phyloP scores from a whole-genome alignment of 2,797 vertebrate species.

The Erethizon dorsatum region DNA sequence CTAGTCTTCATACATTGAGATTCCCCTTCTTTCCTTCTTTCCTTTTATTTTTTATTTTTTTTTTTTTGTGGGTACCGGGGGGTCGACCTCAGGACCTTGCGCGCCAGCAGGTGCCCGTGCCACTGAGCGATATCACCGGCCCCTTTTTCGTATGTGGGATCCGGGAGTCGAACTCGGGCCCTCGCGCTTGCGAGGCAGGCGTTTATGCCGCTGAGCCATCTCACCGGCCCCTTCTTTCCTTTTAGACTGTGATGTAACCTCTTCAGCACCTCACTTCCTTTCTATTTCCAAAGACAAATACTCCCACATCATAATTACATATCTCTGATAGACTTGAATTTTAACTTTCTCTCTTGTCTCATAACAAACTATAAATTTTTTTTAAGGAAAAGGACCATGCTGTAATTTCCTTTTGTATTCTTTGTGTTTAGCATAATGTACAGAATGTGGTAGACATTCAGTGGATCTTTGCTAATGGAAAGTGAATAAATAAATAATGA shows the following conservation, averaged over 20 bases:
- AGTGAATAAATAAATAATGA: neutral
- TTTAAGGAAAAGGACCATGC: neutral
- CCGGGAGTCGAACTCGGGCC: too few relatives aligned
- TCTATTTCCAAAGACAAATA: neutral
- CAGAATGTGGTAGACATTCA: neutral
- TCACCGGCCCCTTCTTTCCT: neutral
- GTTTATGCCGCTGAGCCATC: too few relatives aligned
- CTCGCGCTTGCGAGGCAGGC: too few relatives aligned
- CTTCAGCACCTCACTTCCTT: neutral
- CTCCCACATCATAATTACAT: neutral
- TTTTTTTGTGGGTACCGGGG: too few relatives aligned
- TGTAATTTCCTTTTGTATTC: neutral
- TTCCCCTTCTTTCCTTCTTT: neutral
- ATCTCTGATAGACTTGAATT: constrained; percentile 36
- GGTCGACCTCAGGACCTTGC: too few relatives aligned
- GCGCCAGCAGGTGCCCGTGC: too few relatives aligned
- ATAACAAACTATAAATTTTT: neutral
- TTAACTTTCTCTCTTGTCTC: neutral
- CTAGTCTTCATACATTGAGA: neutral
- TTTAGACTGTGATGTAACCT: neutral
- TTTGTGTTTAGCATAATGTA: constrained; percentile 30
- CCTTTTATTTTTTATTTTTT: too few relatives aligned
- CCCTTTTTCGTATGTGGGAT: too few relatives aligned
- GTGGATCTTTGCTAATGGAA: constrained; percentile 55
- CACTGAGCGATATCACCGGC: too few relatives aligned